Base-by-base conservation (phyloP, 2,113 vertebrate genomes). In the Mirza zaza region DNA sequence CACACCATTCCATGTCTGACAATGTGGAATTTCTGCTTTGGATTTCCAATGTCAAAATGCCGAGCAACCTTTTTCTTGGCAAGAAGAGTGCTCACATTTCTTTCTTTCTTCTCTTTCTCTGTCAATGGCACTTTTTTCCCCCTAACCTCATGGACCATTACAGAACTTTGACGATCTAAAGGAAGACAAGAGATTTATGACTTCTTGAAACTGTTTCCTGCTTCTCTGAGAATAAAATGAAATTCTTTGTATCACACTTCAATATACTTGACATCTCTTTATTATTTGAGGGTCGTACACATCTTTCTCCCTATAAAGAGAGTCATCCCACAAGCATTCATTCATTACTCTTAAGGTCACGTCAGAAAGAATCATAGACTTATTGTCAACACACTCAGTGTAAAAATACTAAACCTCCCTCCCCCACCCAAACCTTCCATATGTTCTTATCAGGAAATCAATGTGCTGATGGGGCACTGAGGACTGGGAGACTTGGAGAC, bases 221-320 rank as follows among this genome's bases (percentile, higher is more conserved):
- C 52, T 97, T 96, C 45, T 34, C 68, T 94, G 52, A 92, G 82
- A 59, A 87, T 96, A 85, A 97, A 98, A 95, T 48, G 76, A 92
- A 91, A 96, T 97, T 97, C 59, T 76, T 84, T 92, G 90, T 87
- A 90, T 50, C 45, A 71, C 63, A 86, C 91, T 95, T 97, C 81
- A 84, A 88, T 87, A 68, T 77, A 42, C 90, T 97, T 98, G 96
- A 97, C 73, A 95, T 96, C 61, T 97, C 97, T 98, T 93, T 95
- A 88, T 98, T 97, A 81, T 98, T 91, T 57, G 96, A 71, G 57
- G 70, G 82, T 97, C 68, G 84, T 61, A 76, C 55, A 75, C 84
- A 95, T 97, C 92, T 95, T 96, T 97, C 96, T 95, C 97, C 87
- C 77, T 96, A 87, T 97, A 97, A 95, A 93, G 97, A 96, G 45